Conservation (phyloP, 2,888 invertebrate species). For the Strigamia crassipes region DNA sequence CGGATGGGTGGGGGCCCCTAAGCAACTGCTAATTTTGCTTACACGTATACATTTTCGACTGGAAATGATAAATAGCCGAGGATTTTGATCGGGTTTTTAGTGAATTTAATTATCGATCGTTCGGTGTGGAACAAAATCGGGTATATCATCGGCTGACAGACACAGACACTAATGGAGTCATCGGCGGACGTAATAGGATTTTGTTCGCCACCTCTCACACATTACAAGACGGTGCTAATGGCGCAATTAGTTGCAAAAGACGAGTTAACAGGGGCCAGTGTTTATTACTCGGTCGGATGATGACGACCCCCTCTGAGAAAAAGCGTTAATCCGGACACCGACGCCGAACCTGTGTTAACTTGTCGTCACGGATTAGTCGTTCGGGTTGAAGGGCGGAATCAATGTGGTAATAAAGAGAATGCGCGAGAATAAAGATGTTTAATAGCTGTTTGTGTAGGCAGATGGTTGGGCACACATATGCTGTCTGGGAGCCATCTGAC, state of each 20-base stretch:
- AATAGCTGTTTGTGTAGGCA: background rate
- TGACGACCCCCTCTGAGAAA: background rate
- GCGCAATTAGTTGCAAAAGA: background rate
- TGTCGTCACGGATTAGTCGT: constrained; percentile 4
- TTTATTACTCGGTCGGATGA: constrained; percentile 1
- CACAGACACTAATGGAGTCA: background rate
- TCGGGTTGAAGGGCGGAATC: background rate
- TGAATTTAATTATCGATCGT: background rate
- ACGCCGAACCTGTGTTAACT: constrained; percentile 2
- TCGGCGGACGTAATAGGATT: background rate
- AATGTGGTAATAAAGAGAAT: background rate
- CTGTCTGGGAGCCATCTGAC: background rate
- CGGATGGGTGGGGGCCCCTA: too few relatives aligned
- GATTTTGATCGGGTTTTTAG: too few relatives aligned
- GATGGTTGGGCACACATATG: background rate
- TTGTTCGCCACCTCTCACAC: constrained; percentile 2
- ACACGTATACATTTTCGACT: too few relatives aligned
- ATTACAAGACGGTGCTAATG: background rate
- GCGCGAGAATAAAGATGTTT: background rate
- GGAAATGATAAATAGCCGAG: too few relatives aligned
- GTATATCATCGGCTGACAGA: background rate
- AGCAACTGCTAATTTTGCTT: too few relatives aligned
- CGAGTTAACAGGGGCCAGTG: background rate
- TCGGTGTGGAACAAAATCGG: background rate
- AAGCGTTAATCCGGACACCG: background rate